A percentile compares a stretch with the other conserved stretches of the same genome.
These are phyloP conservation scores for Papilio helenus DNA, from an alignment of 1,140 invertebrate species.

Conservation along the genomic window DNA sequence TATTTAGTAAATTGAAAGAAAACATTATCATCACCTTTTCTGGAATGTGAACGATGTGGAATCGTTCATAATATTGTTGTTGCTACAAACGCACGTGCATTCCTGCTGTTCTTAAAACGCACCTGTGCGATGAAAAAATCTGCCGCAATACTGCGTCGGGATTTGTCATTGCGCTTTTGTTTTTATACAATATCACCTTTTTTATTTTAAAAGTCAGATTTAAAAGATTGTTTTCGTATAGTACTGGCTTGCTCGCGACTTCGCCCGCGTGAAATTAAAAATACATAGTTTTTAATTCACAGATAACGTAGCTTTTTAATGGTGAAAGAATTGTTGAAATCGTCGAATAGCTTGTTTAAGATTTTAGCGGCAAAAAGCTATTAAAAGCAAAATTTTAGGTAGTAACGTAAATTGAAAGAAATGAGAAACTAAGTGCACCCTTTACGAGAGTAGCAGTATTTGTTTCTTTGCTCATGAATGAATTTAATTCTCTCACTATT, in stretches of 20 bases:
- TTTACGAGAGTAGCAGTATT: no score
- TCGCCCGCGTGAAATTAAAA: no score
- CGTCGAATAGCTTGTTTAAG: neutral
- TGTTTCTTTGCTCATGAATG: slow-evolving; percentile 4
- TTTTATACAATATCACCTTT: neutral
- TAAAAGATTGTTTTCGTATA: neutral
- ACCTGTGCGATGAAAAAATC: slow-evolving; percentile 27
- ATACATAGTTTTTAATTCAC: no score
- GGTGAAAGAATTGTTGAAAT: no score
- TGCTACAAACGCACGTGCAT: neutral
- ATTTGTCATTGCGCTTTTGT: slow-evolving; percentile 27
- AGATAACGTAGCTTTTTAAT: no score
- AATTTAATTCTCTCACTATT: neutral
- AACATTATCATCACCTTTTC: no score
- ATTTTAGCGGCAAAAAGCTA: neutral
- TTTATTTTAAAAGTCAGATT: neutral
- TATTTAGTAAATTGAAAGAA: no score
- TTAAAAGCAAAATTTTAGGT: neutral
- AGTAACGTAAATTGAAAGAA: neutral
- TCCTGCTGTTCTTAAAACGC: neutral
- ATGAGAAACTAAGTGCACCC: no score
- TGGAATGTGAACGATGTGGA: no score
- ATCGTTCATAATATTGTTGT: neutral
- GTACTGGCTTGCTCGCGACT: no score
- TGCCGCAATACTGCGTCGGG: neutral